phyloP scores from a whole-genome alignment of 2,113 vertebrate genomes.

The Cavia aperea region DNA sequence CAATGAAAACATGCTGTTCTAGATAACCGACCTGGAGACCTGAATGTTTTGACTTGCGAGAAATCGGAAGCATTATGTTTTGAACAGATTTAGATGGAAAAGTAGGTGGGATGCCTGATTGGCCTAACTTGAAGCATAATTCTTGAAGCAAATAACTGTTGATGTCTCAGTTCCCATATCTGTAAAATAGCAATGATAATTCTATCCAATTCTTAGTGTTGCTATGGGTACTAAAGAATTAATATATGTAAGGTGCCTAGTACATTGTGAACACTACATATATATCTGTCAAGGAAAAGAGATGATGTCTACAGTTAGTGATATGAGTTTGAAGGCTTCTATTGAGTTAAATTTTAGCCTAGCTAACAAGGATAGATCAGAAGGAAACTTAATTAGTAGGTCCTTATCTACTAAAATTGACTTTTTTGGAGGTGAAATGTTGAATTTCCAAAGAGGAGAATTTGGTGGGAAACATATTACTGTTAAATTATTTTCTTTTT shows the following conservation, averaged over 20 bases:
- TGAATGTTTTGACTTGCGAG: neutral
- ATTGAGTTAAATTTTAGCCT: neutral
- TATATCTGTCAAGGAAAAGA: neutral
- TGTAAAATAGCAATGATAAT: neutral
- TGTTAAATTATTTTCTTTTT: neutral
- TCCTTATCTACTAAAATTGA: neutral
- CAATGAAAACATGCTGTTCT: neutral
- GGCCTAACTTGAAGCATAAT: neutral
- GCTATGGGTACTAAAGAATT: neutral
- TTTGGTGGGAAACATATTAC: neutral
- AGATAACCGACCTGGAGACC: neutral
- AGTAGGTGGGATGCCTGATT: neutral
- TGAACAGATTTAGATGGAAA: slow-evolving; percentile 1
- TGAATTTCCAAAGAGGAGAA: neutral
- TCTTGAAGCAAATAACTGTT: neutral
- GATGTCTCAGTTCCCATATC: neutral
- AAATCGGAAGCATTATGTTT: neutral
- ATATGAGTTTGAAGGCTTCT: neutral
- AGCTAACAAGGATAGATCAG: neutral
- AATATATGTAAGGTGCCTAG: neutral
- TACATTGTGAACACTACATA: neutral
- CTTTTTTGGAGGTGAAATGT: neutral
- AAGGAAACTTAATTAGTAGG: neutral
- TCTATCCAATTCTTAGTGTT: neutral
- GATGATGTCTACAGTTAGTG: neutral